Conservation (phyloP, 2,888 invertebrate species). For the Eudasyphora cyanicolor region DNA sequence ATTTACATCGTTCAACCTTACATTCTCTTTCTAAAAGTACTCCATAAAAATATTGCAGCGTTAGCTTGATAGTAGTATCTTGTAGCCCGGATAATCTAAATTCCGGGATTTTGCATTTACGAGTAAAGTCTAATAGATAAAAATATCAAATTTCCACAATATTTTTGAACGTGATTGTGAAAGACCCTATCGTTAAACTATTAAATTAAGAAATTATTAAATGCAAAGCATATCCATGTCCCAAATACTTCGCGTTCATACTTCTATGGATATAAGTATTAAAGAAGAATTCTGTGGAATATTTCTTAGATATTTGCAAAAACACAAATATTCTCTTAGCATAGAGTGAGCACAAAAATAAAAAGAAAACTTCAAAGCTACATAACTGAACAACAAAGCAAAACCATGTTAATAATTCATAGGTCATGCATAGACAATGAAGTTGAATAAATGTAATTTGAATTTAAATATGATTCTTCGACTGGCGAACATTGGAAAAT, state of each 20-base stretch:
- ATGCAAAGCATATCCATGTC: neutral
- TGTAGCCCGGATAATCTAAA: too few relatives aligned
- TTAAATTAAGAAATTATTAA: too few relatives aligned
- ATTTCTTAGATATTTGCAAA: neutral
- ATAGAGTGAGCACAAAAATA: neutral
- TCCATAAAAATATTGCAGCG: too few relatives aligned
- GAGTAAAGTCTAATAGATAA: too few relatives aligned
- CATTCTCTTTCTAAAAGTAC: too few relatives aligned
- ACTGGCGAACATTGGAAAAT: conserved; percentile 25
- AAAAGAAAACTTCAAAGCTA: neutral
- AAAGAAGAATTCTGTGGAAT: neutral
- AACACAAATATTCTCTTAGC: neutral
- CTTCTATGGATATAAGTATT: neutral
- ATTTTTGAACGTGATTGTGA: too few relatives aligned
- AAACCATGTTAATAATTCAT: conserved; percentile 43
- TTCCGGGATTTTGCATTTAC: too few relatives aligned
- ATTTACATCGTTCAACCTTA: too few relatives aligned
- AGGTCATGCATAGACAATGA: conserved; percentile 59
- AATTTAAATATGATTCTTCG: conserved; percentile 52
- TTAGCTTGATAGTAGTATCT: too few relatives aligned
- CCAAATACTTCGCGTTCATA: neutral
- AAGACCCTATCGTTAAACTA: too few relatives aligned
- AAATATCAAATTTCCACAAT: too few relatives aligned
- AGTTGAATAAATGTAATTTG: conserved; percentile 52
- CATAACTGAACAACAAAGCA: conserved; percentile 9